phyloP scores from a whole-genome alignment of 2,113 vertebrate species.

The Chrysemys picta region DNA sequence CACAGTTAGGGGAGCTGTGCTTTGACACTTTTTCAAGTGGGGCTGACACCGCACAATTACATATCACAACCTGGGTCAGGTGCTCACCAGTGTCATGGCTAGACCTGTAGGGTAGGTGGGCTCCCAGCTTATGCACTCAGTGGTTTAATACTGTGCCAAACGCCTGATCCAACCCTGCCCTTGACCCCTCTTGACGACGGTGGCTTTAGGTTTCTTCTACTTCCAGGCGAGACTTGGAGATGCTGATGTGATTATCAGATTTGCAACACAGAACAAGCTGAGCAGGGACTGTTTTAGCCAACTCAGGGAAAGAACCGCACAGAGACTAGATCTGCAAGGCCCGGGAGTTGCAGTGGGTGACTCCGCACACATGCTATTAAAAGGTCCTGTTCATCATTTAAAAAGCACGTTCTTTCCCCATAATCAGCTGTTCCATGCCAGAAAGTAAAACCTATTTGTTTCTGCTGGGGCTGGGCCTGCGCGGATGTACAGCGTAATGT shows the following conservation, averaged over 20 bases:
- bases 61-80: too few species aligned
- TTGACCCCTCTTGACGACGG: not conserved
- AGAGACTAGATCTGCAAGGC: not conserved
- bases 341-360: not conserved
- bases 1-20: too few species aligned
- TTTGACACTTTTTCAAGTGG: too few species aligned
- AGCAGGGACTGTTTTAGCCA: not conserved
- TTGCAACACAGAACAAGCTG: not conserved
- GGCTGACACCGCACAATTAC: too few species aligned
- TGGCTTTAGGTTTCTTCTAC: fast-evolving
- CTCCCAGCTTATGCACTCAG: too few species aligned
- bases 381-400: constrained; percentile 37
- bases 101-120: too few species aligned
- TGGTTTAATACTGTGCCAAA: too few species aligned
- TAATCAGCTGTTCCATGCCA: constrained; percentile 43
- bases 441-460: not conserved
- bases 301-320: fast-evolving
- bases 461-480: not conserved
- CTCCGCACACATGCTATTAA: not conserved
- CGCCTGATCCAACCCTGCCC: fast-evolving
- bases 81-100: too few species aligned
- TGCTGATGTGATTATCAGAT: not conserved
- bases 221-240: not conserved
- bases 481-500: fast-evolving
- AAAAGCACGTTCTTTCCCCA: constrained; percentile 46